These are phyloP conservation scores for Tinea trinotella DNA, from an alignment of 2,888 invertebrate species.

Conservation along the genomic window DNA sequence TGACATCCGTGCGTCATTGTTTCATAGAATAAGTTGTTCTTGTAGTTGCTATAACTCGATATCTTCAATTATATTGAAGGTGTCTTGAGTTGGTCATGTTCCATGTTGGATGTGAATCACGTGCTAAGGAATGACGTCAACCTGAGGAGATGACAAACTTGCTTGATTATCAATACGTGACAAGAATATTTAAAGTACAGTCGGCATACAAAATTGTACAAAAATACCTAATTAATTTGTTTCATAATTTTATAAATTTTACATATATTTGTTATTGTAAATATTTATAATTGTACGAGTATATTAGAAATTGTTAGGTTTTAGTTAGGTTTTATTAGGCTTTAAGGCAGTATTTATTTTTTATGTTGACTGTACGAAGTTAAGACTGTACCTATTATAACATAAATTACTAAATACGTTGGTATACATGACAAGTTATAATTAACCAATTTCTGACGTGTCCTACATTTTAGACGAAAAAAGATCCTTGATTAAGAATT, in stretches of 20 bases:
- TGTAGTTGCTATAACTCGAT: neutral
- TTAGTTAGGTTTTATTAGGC: too few species aligned
- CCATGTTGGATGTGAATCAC: conserved; percentile 46
- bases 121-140: conserved; percentile 36
- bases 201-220: neutral
- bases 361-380: neutral
- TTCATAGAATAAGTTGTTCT: neutral
- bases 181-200: conserved; percentile 34
- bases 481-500: too few species aligned
- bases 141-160: conserved; percentile 43
- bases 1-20: neutral
- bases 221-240: too few species aligned
- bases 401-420: conserved; percentile 1
- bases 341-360: neutral
- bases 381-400: neutral
- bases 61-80: conserved; percentile 5
- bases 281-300: too few species aligned
- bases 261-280: too few species aligned
- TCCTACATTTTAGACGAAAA: neutral
- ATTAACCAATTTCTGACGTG: neutral
- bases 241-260: too few species aligned
- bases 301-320: too few species aligned
- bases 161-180: conserved; percentile 63
- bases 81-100: conserved; percentile 1
- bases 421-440: neutral